phyloP scores from a whole-genome alignment of 1,140 invertebrate genomes.

The Atta texana region DNA sequence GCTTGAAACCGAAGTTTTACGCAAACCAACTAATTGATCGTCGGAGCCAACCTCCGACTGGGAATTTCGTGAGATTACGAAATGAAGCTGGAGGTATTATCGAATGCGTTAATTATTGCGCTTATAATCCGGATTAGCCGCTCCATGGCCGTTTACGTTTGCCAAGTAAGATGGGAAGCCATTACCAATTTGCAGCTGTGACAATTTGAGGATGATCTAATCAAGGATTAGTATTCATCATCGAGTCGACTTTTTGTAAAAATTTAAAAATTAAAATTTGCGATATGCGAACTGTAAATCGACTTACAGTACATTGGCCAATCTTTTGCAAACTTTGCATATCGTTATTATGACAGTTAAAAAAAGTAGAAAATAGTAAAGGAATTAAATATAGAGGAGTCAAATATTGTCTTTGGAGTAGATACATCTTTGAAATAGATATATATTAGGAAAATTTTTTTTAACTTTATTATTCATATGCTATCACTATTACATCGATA shows the following conservation, averaged over 20 bases:
- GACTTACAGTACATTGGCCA: neutral
- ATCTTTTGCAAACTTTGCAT: neutral
- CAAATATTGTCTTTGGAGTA: neutral
- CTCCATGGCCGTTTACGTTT: slow-evolving; percentile 20
- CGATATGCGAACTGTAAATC: neutral
- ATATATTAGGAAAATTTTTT: neutral
- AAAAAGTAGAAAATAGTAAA: neutral
- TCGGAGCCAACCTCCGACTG: neutral
- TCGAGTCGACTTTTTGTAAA: neutral
- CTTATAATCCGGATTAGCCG: slow-evolving; percentile 52
- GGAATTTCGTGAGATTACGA: slow-evolving; percentile 56
- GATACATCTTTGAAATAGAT: neutral
- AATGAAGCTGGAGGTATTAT: slow-evolving; percentile 47
- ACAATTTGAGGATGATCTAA: neutral
- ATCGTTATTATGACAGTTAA: neutral
- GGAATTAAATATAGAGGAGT: neutral
- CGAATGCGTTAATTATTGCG: slow-evolving; percentile 62
- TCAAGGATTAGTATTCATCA: slow-evolving; percentile 15
- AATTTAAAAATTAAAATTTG: slow-evolving; percentile 12
- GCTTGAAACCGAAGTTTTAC: slow-evolving; percentile 39
- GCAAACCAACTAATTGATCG: slow-evolving; percentile 49
- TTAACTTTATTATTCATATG: neutral
- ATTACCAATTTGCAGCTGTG: slow-evolving; percentile 32
- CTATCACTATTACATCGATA: neutral
- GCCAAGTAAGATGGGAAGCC: slow-evolving; percentile 25